Base-by-base conservation (phyloP, 2,888 invertebrate species). In the Lepidonotus clava region DNA sequence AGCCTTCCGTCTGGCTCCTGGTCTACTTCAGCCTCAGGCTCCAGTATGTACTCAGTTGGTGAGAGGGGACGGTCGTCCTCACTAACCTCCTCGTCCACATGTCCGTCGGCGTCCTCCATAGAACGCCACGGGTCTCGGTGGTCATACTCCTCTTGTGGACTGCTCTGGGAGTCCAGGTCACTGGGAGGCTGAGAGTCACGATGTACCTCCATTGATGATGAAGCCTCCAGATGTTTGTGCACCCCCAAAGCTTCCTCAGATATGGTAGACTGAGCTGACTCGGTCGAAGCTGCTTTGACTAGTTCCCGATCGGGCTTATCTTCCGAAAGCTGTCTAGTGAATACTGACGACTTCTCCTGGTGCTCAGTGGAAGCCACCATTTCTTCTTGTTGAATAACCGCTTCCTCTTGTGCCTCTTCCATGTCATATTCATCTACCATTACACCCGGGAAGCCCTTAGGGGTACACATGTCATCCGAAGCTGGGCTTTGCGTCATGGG, bases 21-120 rank as follows among this genome's bases (percentile, higher is more conserved):
- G 34, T 91, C 91, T 46, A 77, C 61, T 34, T 90, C 88, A 32
- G 89, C 88, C 24, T 91, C 91, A 8, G 90, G 88, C 86, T 92
- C 92, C 8, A 92, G 88, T 21, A 91, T 92, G 86, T 91, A 92
- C 51, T 92, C 92, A 67, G 91, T 92, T 8, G 92, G 92, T 21
- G 92, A 92, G 2, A 92, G 87, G 2, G 92, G 92, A 85, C 92
- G 90, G 21, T 89, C 84, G n/a, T 66, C 83, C 71, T 77, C 83
- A 24, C 83, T 85, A 6, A 51, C 71, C n/a, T 76, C 87, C 14
- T 84, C 86, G n/a, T 71, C 87, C 18, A 28, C 28, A 21, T 51
- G 61, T 6, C 46, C 77, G 6, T 76, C 86, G 66, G 80, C 51
- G 1, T 80, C 80, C 34, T 80, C 80, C 51, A 86, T 21, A 2